Evolutionary conservation across 2,888 invertebrate genomes (phyloP), one percentile per base, ranked within the genome.

Genomic region (Eupeodes latifasciatus): DNA sequence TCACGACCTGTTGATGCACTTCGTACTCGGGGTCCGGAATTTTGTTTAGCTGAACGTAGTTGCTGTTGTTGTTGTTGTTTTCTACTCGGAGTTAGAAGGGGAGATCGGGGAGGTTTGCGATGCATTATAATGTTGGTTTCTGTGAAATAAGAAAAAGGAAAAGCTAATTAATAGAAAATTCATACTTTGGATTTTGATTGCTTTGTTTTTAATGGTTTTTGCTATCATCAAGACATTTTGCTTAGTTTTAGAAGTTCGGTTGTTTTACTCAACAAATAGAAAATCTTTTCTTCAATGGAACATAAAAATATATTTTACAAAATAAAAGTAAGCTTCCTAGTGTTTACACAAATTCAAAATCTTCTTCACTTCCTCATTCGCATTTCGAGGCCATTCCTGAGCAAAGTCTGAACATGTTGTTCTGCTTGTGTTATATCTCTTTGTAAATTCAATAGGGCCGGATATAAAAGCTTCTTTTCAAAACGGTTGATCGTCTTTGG

Each of bases 1-100:
- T 98, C 98, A 11, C 98, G 94, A 10, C 98, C 98, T 0, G 97
- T 97, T 0, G 97, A 97, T 9, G 97, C 97, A 16, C 97, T 97
- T 90, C 98, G 95, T 2, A 97, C 95, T 84, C 97, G 94, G 4
- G 96, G 94, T 27, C 95, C 95, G 34, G 94, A 94, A 5, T 89
- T 91, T 57, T 91, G 90, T 74, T 90, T 89, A n/a, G 90, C 89
- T 1, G 69, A 69, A 51, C 85, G 88, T 4, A 40, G 5, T 19
- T 88, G 88, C 19, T 85, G 84, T 51, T 84, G 86, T 19, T 84
- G 86, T 19, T 19, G 19, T 2, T 75, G 76, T 44, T 88, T 85
- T 27, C 81, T 67, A 12, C 64, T 85, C 5, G 85, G 85, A 4
- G 85, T 81, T 4, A 85, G 66, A 4, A 85, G 34, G 9, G 88